A percentile compares a stretch with the other conserved stretches of the same genome.
phyloP scores from a whole-genome alignment of 2,888 invertebrate species.

The Agapetus fuscipes region DNA sequence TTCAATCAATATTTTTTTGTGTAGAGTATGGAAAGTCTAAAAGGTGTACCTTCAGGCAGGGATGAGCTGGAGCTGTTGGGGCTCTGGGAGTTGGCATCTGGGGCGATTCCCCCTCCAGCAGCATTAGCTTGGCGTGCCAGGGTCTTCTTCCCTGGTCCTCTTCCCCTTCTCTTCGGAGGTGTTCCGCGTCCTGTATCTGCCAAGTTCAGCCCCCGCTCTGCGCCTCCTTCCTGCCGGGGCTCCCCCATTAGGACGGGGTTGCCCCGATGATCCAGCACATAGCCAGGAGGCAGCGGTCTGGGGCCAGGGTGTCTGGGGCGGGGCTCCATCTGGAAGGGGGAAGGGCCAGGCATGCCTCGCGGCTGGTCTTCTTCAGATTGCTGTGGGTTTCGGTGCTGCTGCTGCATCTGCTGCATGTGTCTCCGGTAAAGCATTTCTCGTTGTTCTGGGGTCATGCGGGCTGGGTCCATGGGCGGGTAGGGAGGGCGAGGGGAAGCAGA shows the following conservation, averaged over 20 bases:
- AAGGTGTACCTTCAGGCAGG: constrained; percentile 36
- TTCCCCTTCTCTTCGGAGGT: constrained; percentile 32
- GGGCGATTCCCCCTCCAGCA: constrained; percentile 19
- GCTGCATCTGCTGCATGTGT: constrained; percentile 19
- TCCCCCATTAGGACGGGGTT: constrained; percentile 8
- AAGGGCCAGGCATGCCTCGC: background rate
- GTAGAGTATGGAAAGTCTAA: background rate
- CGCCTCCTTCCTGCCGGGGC: background rate
- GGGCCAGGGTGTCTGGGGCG: background rate
- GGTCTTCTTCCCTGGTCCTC: constrained; percentile 36
- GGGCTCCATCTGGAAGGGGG: background rate
- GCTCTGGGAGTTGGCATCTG: constrained; percentile 11
- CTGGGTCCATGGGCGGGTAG: background rate
- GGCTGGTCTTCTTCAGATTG: constrained; percentile 1
- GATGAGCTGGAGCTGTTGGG: constrained; percentile 19
- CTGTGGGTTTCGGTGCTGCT: constrained; percentile 2
- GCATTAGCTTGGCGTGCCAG: constrained; percentile 30
- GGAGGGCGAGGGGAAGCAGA: background rate
- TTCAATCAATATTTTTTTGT: background rate
- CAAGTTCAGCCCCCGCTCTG: background rate
- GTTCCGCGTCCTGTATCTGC: constrained; percentile 1
- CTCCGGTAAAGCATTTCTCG: constrained; percentile 5
- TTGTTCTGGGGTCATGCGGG: background rate
- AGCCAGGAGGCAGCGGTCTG: constrained; percentile 11
- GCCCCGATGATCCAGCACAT: constrained; percentile 8